Conservation (phyloP, 2,888 invertebrate genomes). For the Campoplex nolae region DNA sequence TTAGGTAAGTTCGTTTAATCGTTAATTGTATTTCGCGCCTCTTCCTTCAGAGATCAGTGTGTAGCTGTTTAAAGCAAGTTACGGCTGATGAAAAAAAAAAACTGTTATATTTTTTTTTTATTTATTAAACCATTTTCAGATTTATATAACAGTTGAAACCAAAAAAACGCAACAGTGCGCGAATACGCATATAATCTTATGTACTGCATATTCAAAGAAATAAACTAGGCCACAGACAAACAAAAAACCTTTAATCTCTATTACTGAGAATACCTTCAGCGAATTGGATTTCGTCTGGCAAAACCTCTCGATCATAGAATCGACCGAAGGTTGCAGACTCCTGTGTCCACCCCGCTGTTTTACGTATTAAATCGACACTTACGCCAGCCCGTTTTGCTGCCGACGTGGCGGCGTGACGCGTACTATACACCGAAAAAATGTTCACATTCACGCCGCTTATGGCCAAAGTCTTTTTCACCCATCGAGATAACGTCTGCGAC, state of each 20-base stretch:
- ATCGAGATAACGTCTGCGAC: constrained; percentile 59
- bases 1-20: too few relatives aligned
- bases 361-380: constrained; percentile 51
- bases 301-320: constrained; percentile 41
- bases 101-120: too few relatives aligned
- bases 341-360: constrained; percentile 57
- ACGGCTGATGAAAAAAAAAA: too few relatives aligned
- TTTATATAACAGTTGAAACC: too few relatives aligned
- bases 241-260: constrained; percentile 1
- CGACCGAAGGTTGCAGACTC: constrained; percentile 51
- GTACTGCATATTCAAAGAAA: neutral
- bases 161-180: too few relatives aligned
- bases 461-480: constrained; percentile 53
- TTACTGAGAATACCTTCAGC: constrained; percentile 14
- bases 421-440: constrained; percentile 61
- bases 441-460: constrained; percentile 36
- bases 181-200: too few relatives aligned
- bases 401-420: constrained; percentile 66
- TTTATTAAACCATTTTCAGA: too few relatives aligned
- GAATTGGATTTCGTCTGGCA: constrained; percentile 4
- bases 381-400: constrained; percentile 59
- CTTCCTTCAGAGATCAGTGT: too few relatives aligned
- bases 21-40: too few relatives aligned
- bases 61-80: too few relatives aligned
- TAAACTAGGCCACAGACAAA: neutral